Evolutionary conservation across 92 coral and sea anemone genomes (phyloP), one percentile per base, ranked within the genome.

Genomic region (Siderastrea siderea): DNA sequence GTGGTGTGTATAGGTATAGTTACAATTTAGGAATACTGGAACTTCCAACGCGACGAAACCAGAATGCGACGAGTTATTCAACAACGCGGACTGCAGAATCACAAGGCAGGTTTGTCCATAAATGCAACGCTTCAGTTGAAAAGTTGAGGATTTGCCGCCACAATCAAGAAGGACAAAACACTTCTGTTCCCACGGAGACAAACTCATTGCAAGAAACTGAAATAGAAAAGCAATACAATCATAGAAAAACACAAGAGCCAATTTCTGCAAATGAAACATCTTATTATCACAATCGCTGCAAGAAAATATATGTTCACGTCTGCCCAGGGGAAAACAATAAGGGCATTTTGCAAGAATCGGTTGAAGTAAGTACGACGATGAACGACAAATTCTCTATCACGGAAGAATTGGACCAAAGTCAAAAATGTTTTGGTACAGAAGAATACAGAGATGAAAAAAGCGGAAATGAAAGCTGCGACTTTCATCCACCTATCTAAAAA

Each of bases 1-100:
- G 58, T n/a, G 75, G 54, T 55, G 72, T 90, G 1, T 85, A 79
- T 19, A 73, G 78, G 10, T 90, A 90, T 65, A 90, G 93, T 84
- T 90, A 90, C 71, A 90, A 90, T 55, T 78, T 90, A 19, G 90
- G 86, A 85, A 71, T 64, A 54, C 85, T 65, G 47, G 68, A 70
- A 6, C n/a, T 82, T 57, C 69, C 53, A 0, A 4, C 63, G 52
- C 78, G 15, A 4, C 54, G 78, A 16, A 70, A 71, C 15, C 68
- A 38, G 43, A 57, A 82, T 71, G 66, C 45, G 16, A 26, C 45
- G 44, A 58, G 19, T 6, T 44, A 10, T 3, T 47, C 78, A 46
- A 26, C 43, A 47, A 70, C 16, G 17, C 52, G 7, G 17, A 11
- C 10, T 2, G 69, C 38, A 1, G 50, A 58, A 70, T 54, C 38